Evolutionary conservation across 2,888 invertebrate species (phyloP), one percentile per base, ranked within the genome.

Genomic region (Eretmocerus hayati): DNA sequence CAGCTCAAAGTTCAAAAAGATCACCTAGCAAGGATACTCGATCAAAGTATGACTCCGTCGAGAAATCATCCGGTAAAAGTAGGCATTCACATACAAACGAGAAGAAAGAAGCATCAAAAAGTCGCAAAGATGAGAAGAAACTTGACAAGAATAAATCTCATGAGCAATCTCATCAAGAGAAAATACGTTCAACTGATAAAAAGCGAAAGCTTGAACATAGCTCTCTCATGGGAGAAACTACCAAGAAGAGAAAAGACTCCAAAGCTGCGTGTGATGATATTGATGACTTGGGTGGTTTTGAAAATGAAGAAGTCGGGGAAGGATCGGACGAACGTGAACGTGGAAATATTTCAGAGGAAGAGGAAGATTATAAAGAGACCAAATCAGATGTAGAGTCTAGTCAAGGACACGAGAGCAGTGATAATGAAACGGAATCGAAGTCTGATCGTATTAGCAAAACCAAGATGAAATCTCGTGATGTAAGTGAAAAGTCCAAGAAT

Each of bases 401-500:
- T 50, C 54, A 31, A 20, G 50, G 52, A 52, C 41, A 41, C 35
- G 15, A n/a, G 26, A 51, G 26, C 31, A 30, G 42, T 13, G 46
- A 48, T 45, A 48, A 53, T 37, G 40, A 51, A 53, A 21, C 26
- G n/a, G 50, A 45, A 38, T 39, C 48, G 18, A 54, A 51, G 20
- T 48, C 50, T 11, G 43, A 49, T 30, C 45, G 43, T 47, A 37
- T 11, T 8, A 46, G 45, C 23, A 44, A 35, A 37, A 42, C 45
- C 19, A 46, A 42, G 42, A 46, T 50, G 35, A 50, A 50, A 50
- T 40, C 42, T 11, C 36, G 43, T 18, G 60, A 59, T 32, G 63
- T 57, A 22, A 56, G 46, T 19, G 58, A 56, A 4, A 61, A 56
- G 43, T 53, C 42, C 15, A 61, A 54, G 21, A 52, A 48, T 26